Evolutionary conservation across 2,797 vertebrate species (phyloP).

Genomic region (Melanotaenia maccullochi): DNA sequence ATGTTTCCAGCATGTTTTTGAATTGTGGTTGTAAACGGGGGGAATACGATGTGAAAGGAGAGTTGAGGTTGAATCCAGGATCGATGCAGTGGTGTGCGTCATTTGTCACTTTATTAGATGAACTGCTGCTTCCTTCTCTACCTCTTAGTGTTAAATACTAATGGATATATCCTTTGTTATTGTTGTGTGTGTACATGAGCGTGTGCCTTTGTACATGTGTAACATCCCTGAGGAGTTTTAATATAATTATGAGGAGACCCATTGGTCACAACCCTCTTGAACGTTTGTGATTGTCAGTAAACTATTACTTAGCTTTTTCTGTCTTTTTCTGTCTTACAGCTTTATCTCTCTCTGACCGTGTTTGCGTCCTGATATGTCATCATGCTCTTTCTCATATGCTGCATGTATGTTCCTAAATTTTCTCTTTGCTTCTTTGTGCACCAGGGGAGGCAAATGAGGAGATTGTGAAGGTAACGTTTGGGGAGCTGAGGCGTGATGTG

Average conservation of each 20-base stretch:
- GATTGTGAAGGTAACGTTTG: constrained; percentile 91
- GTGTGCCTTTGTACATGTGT: neutral
- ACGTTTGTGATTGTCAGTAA: constrained; percentile 44
- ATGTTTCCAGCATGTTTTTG: neutral
- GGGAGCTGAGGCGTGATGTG: constrained; percentile 88
- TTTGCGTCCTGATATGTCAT: neutral
- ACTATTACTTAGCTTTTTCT: constrained; percentile 55
- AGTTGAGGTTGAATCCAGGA: neutral
- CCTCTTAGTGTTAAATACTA: constrained; percentile 40
- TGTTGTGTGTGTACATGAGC: constrained; percentile 5
- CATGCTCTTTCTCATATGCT: constrained; percentile 2
- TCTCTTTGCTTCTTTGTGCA: constrained; percentile 17
- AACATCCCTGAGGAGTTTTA: constrained; percentile 44
- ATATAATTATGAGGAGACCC: constrained; percentile 56
- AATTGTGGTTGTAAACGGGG: neutral
- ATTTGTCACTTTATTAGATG: constrained; percentile 49
- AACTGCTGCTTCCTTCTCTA: constrained; percentile 29
- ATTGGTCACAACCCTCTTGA: constrained; percentile 31
- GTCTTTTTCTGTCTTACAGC: constrained; percentile 14
- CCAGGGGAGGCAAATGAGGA: constrained; percentile 92
- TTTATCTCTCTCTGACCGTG: constrained; percentile 6
- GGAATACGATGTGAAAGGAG: neutral
- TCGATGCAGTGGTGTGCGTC: neutral
- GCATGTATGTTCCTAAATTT: neutral
- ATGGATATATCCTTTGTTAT: constrained; percentile 43